A percentile compares a stretch with the other conserved stretches of the same genome.
Evolutionary conservation across 1,140 invertebrate genomes (phyloP).

Genomic region (Tetranychus cinnabarinus): DNA sequence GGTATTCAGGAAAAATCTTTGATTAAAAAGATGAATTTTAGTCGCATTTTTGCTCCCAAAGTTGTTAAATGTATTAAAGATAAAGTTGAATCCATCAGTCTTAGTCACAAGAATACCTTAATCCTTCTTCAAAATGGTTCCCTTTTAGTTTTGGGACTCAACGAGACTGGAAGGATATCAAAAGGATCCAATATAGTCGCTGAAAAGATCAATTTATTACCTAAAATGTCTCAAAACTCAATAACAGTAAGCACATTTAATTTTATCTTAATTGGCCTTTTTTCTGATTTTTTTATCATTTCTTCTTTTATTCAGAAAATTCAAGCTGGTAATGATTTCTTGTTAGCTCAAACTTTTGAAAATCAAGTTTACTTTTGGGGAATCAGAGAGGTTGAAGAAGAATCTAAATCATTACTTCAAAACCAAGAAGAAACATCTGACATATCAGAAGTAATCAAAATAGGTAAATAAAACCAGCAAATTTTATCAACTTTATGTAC

Average conservation of each 20-base stretch:
- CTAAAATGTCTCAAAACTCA: background rate
- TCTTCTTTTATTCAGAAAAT: slow-evolving; percentile 23
- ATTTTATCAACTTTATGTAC: too few species aligned
- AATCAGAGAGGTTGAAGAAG: background rate
- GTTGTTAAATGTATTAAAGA: background rate
- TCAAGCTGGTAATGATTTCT: slow-evolving; percentile 37
- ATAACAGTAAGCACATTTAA: background rate
- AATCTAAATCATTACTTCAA: background rate
- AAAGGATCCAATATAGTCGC: too few species aligned
- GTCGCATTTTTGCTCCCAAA: background rate
- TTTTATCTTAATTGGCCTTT: background rate
- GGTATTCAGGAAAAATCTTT: slow-evolving; percentile 28
- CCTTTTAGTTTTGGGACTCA: background rate
- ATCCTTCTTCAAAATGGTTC: background rate
- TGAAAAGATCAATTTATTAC: background rate
- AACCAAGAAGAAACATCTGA: background rate
- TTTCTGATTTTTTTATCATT: background rate
- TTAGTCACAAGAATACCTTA: background rate
- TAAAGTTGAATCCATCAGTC: background rate
- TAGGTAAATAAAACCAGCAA: background rate
- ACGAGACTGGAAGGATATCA: background rate
- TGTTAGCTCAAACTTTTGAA: slow-evolving; percentile 34
- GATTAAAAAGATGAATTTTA: background rate
- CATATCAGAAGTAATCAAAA: slow-evolving; percentile 9
- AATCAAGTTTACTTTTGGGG: slow-evolving; percentile 44